Evolutionary conservation across 1,140 invertebrate species (phyloP), one percentile per base, ranked within the genome.

Genomic region (Babylonia areolata): DNA sequence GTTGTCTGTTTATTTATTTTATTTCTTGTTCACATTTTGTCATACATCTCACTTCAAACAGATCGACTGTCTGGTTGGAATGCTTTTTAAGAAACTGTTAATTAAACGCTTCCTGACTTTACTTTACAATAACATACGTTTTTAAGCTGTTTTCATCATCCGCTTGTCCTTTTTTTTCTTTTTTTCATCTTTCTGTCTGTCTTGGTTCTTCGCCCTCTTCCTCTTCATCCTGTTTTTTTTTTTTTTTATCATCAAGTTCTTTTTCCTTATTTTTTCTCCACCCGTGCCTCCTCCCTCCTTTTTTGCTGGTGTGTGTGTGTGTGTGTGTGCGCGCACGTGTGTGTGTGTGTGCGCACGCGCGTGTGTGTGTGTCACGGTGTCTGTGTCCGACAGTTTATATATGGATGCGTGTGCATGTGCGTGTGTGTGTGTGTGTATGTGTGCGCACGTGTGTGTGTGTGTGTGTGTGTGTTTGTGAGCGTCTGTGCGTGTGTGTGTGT

Each of bases 291-390:
- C 28, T n/a, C 28, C 28, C 58, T 64, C 28, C 58, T 64, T 64
- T 0, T 64, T 23, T 64, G 17, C 46, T 17, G 46, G 58, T 23
- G 58, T 64, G 58, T 39, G 3, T 80, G 51, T 31, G 37, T 80
- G 78, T 80, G 78, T 80, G 31, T 46, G 42, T 80, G 78, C n/a
- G 42, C 33, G 78, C 78, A n/a, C 31, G 78, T n/a, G 78, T 46
- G 42, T n/a, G 37, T 46, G 78, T 46, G 78, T 20, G 78, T 40
- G 58, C 28, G 58, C 28, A 20, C 28, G 58, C 28, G 58, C 46
- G 78, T 40, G n/a, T 77, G 73, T 40, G 17, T 77, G 28, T 20
- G 31, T 73, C 9, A 11, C 9, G 6, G 71, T 73, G 71, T 28
- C 9, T 35, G 35, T 28, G 71, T 51, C 9, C 46, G 46, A 6